Conservation (phyloP, 2,113 vertebrate genomes). For the Bostrychus sinensis region DNA sequence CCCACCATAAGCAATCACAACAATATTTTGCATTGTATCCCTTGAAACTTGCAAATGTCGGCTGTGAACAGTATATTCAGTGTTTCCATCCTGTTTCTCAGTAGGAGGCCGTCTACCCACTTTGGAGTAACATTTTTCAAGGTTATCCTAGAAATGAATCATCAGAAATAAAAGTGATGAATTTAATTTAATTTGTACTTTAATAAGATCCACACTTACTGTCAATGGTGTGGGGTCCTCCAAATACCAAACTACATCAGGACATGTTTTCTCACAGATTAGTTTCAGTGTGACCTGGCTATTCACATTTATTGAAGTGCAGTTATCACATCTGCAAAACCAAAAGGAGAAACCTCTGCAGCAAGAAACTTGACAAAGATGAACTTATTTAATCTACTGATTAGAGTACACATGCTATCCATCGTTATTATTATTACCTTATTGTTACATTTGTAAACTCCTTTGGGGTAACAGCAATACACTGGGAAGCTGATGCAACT, state of each 20-base stretch:
- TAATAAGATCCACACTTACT: conserved; percentile 51
- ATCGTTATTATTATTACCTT: conserved; percentile 54
- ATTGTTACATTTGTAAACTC: conserved; percentile 63
- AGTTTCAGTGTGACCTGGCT: conserved; percentile 60
- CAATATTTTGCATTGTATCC: conserved; percentile 55
- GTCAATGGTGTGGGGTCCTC: conserved; percentile 51
- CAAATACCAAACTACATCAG: conserved; percentile 73
- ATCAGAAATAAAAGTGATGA: neutral
- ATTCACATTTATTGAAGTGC: conserved; percentile 41
- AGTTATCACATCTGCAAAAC: conserved; percentile 69
- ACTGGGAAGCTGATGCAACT: conserved; percentile 53
- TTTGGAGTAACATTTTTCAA: conserved; percentile 50
- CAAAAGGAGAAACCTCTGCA: conserved; percentile 11
- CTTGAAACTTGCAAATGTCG: conserved; percentile 51
- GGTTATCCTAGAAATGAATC: conserved; percentile 46
- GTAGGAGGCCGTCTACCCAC: conserved; percentile 46
- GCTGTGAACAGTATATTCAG: conserved; percentile 57
- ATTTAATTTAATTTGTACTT: neutral
- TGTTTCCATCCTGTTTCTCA: conserved; percentile 52
- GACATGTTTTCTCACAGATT: conserved; percentile 65
- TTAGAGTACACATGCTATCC: neutral
- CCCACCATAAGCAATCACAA: conserved; percentile 75
- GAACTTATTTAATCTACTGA: too few relatives aligned
- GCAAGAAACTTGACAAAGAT: neutral
- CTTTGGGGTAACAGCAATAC: conserved; percentile 67